Conservation (phyloP, 2,113 vertebrate genomes). For the Gallinago jamesoni region DNA sequence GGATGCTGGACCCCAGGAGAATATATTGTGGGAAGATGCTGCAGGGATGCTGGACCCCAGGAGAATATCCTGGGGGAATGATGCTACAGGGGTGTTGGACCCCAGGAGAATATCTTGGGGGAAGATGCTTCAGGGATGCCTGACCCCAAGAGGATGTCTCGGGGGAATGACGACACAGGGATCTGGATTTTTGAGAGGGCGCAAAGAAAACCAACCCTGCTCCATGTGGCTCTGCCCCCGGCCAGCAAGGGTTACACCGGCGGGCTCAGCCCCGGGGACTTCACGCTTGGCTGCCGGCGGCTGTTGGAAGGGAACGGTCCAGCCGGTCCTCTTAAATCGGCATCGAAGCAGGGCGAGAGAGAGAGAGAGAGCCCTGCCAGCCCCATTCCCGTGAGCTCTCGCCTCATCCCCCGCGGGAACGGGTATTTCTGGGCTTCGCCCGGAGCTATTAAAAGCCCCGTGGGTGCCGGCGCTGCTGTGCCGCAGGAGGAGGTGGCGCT, state of each 20-base stretch:
- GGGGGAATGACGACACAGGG: background rate
- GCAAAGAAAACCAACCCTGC: background rate
- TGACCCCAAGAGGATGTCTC: background rate
- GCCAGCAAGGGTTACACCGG: conserved; percentile 24
- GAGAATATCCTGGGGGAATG: background rate
- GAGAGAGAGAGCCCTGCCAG: background rate
- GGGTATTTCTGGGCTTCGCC: conserved; percentile 44
- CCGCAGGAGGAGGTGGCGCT: conserved; percentile 22
- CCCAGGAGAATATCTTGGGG: background rate
- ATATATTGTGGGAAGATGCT: background rate
- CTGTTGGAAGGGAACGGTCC: background rate
- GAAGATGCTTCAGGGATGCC: background rate
- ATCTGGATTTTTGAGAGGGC: background rate
- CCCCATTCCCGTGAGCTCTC: background rate
- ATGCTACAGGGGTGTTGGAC: too few relatives aligned
- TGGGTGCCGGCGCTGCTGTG: conserved; percentile 9
- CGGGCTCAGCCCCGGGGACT: background rate
- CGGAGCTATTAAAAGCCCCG: conserved; percentile 29
- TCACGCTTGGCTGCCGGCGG: conserved; percentile 15
- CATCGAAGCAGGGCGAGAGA: background rate
- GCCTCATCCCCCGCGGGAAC: background rate
- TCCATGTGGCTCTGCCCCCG: background rate
- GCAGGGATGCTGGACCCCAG: background rate
- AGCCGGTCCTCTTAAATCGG: background rate
- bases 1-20: background rate